These are phyloP conservation scores for Tridacna crocea DNA, from an alignment of 2,888 invertebrate species.

Conservation along the genomic window DNA sequence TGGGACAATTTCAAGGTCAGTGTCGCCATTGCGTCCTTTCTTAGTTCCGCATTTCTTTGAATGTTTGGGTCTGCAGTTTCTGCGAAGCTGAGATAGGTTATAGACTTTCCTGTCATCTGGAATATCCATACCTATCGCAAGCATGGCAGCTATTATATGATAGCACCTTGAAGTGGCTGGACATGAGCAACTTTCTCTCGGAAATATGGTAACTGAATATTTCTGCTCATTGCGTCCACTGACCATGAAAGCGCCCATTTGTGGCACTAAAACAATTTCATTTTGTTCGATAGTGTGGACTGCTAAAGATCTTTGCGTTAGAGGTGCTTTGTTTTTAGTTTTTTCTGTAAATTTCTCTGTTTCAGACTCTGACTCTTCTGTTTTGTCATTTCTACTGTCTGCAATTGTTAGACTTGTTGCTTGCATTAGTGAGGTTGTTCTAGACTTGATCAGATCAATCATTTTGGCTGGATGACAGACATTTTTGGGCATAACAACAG, in stretches of 20 bases:
- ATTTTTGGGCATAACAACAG: neutral
- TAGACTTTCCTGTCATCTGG: no score
- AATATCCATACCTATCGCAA: no score
- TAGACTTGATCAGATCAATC: no score
- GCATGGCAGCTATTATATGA: neutral
- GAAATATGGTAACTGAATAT: neutral
- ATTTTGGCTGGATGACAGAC: constrained; percentile 35
- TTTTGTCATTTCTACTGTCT: constrained; percentile 21
- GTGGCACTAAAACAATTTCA: constrained; percentile 28
- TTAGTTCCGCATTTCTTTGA: no score
- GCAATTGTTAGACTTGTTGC: no score
- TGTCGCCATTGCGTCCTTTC: no score
- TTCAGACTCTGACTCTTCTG: neutral
- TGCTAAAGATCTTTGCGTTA: no score
- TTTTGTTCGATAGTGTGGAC: no score
- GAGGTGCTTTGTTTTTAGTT: neutral
- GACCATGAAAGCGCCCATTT: constrained; percentile 25
- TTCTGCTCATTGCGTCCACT: neutral
- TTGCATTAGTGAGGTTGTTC: no score
- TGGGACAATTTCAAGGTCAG: no score
- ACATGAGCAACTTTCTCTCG: neutral
- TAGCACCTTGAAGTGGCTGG: neutral
- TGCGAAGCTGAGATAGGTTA: no score
- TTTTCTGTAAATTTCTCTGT: neutral
- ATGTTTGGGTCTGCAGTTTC: no score